A percentile compares a stretch with the other conserved stretches of the same genome.
phyloP scores from a whole-genome alignment of 1,140 invertebrate species.

The Drosophila nikananu region DNA sequence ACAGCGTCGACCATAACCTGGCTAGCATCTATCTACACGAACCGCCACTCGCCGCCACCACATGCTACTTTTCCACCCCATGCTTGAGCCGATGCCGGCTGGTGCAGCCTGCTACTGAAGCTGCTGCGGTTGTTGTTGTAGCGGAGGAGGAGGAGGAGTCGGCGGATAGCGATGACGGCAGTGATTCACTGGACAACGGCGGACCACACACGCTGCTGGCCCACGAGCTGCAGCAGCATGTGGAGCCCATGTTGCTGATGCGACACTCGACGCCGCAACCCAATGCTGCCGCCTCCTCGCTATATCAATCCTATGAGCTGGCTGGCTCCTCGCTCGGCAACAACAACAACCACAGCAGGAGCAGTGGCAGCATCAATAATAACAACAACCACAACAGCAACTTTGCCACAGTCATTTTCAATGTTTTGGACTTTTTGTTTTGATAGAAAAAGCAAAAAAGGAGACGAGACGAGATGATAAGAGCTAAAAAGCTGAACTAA shows the following conservation, averaged over 20 bases:
- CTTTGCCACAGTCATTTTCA: conserved; percentile 79
- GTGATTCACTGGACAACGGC: conserved; percentile 59
- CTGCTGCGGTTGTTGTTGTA: conserved; percentile 27
- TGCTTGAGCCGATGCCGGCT: conserved; percentile 41
- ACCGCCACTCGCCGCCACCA: conserved; percentile 35
- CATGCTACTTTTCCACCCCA: conserved; percentile 74
- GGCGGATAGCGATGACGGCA: conserved; percentile 45
- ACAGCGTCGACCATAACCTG: conserved; percentile 35
- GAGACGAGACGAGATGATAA: neutral
- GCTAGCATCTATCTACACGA: conserved; percentile 59
- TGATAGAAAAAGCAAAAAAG: conserved; percentile 33
- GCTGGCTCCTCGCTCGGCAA: neutral
- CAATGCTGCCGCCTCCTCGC: conserved; percentile 28
- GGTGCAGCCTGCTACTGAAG: conserved; percentile 10
- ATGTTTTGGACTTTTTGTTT: conserved; percentile 83
- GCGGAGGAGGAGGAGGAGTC: conserved; percentile 9
- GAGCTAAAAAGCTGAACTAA: conserved; percentile 3
- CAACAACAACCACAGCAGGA: conserved; percentile 39
- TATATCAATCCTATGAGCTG: conserved; percentile 67
- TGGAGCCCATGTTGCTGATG: conserved; percentile 56
- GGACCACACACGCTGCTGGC: conserved; percentile 54
- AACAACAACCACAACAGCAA: conserved; percentile 65
- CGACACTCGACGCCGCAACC: conserved; percentile 67
- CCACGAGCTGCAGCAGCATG: conserved; percentile 63
- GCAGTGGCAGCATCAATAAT: conserved; percentile 33